Evolutionary conservation across 1,140 invertebrate genomes (phyloP).

Genomic region (Pantala flavescens): DNA sequence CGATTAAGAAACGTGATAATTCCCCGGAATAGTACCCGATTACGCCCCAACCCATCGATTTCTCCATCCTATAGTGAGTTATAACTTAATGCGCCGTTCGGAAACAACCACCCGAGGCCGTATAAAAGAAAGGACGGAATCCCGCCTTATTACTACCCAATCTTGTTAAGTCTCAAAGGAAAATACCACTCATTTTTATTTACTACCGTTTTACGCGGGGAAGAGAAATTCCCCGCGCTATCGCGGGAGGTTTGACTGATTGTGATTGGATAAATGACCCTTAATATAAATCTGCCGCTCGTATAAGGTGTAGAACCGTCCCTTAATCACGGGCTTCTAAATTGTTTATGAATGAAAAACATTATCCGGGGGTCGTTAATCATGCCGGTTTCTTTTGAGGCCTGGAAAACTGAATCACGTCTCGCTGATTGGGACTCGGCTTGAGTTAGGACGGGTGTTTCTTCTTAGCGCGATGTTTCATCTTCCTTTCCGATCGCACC

Average conservation of each 20-base stretch:
- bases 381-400: background rate
- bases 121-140: too few relatives aligned
- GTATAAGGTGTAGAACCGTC: background rate
- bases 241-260: background rate
- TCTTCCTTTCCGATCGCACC: background rate
- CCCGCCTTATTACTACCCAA: too few relatives aligned
- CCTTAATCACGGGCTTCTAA: background rate
- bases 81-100: too few relatives aligned
- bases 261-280: background rate
- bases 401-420: background rate
- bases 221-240: background rate
- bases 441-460: slow-evolving; percentile 4
- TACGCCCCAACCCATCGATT: too few relatives aligned
- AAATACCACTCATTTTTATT: too few relatives aligned
- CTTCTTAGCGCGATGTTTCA: background rate
- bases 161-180: too few relatives aligned
- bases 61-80: too few relatives aligned
- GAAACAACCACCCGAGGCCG: too few relatives aligned
- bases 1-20: too few relatives aligned
- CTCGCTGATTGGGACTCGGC: background rate
- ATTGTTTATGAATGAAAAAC: slow-evolving; percentile 1
- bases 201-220: too few relatives aligned
- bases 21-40: too few relatives aligned
- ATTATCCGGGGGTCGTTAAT: background rate
- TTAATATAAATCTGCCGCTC: background rate